Evolutionary conservation across 2,797 vertebrate genomes (phyloP), one percentile per base, ranked within the genome.

Genomic region (Mionectes olivaceus): DNA sequence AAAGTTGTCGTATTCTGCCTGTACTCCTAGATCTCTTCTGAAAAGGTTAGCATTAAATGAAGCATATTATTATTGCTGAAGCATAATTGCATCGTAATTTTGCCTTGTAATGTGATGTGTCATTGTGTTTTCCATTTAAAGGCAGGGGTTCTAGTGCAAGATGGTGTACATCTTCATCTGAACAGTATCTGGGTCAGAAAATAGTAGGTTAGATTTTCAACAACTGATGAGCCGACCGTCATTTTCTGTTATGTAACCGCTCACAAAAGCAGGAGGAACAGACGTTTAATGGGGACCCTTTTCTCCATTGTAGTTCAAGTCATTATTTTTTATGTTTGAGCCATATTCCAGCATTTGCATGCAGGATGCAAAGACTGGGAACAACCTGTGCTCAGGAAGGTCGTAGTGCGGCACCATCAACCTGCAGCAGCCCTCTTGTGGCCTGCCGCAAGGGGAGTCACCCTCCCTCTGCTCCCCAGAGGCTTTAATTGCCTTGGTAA

Each of bases 391-490:
- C 74, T 73, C 25, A 4, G 50, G 33, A 70, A 82, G 85, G 80
- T 87, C 60, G 43, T 55, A 65, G 71, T 57, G 64, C 7, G 2
- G 81, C 37, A 74, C 60, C 86, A 24, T 60, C 69, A 87, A 76
- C 83, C 91, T 80, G 68, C 81, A 92, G 53, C 41, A 4, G 94
- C 87, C 83, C 93, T 93, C 77, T 70, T 96, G 95, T 74, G 96
- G 96, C 86, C 87, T 94, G 88, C 95, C 56, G 37, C 96, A 96
- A 95, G 49, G 92, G 88, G 91, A 95, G 59, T 81, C 96, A 93
- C 89, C 88, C 90, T 94, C 81, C 78, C 88, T 83, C 90, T 91
- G 81, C 61, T 97, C 96, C 96, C 95, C 78, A 96, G 96, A 81
- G 96, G 87, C 92, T 92, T 94, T 35, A 80, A 95, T 96, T 95